Conservation (phyloP, 2,113 vertebrate genomes). For the Cottus gobio region DNA sequence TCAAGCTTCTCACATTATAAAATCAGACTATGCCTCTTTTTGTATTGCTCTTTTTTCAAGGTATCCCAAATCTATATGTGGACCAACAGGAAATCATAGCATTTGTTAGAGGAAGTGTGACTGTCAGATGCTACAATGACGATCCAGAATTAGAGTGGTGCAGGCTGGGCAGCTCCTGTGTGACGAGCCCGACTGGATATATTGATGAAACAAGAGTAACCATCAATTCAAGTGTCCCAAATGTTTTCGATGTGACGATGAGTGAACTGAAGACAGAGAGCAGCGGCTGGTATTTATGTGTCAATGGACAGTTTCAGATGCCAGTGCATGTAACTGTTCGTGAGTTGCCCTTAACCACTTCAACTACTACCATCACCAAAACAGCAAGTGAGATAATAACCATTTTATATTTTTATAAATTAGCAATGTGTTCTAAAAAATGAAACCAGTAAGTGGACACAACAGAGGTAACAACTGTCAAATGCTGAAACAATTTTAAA, state of each 20-base stretch:
- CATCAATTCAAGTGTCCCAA: neutral
- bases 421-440: neutral
- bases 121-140: neutral
- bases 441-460: neutral
- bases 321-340: constrained; percentile 45
- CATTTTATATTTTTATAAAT: neutral
- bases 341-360: neutral
- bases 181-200: neutral
- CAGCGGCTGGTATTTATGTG: constrained; percentile 52
- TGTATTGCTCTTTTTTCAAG: constrained; percentile 13
- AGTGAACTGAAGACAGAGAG: constrained; percentile 22
- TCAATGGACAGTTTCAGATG: constrained; percentile 5
- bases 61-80: constrained; percentile 6
- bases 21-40: neutral
- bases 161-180: constrained; percentile 23
- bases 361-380: neutral
- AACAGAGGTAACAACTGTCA: neutral
- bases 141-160: neutral
- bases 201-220: constrained; percentile 17
- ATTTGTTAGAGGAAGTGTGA: constrained; percentile 35
- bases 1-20: neutral
- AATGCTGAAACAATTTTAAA: neutral
- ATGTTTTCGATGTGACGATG: constrained; percentile 48
- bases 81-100: constrained; percentile 13
- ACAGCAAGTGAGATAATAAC: constrained; percentile 33